Percentiles rank a stretch among this genome's conserved stretches.
These are phyloP conservation scores for Galaxias olidus DNA, from an alignment of 2,797 vertebrate species.

Conservation along the genomic window DNA sequence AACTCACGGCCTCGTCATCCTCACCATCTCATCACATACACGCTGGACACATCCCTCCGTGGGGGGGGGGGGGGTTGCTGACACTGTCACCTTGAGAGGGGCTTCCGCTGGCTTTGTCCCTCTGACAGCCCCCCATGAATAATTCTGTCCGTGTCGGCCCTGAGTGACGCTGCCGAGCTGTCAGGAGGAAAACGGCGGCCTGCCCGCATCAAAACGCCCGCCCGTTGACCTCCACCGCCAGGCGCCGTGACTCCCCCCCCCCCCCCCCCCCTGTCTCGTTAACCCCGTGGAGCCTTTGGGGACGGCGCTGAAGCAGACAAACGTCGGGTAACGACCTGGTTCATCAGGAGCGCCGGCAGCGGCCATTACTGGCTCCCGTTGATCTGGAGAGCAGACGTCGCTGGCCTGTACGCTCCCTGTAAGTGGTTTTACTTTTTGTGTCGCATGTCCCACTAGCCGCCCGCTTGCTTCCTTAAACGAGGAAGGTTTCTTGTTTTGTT, in stretches of 20 bases:
- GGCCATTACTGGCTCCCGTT: conserved; percentile 68
- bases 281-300: background rate
- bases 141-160: too few species aligned
- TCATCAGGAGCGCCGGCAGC: conserved; percentile 64
- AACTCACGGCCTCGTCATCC: background rate
- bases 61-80: too few species aligned
- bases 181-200: conserved; percentile 25
- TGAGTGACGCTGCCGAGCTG: conserved; percentile 34
- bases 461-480: too few species aligned
- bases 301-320: conserved; percentile 75
- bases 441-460: too few species aligned
- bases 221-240: conserved; percentile 58
- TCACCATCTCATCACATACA: conserved; percentile 29
- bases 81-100: too few species aligned
- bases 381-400: conserved; percentile 29
- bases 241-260: too few species aligned
- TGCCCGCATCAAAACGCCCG: conserved; percentile 40
- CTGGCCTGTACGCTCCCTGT: too few species aligned
- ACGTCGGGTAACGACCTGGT: conserved; percentile 67
- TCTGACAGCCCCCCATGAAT: conserved; percentile 43
- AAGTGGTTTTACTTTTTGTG: too few species aligned
- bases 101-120: conserved; percentile 36
- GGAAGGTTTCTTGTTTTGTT: too few species aligned
- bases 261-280: conserved; percentile 8
- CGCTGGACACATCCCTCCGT: too few species aligned